Evolutionary conservation across 2,888 invertebrate genomes (phyloP).

Genomic region (Drosophila formosana): DNA sequence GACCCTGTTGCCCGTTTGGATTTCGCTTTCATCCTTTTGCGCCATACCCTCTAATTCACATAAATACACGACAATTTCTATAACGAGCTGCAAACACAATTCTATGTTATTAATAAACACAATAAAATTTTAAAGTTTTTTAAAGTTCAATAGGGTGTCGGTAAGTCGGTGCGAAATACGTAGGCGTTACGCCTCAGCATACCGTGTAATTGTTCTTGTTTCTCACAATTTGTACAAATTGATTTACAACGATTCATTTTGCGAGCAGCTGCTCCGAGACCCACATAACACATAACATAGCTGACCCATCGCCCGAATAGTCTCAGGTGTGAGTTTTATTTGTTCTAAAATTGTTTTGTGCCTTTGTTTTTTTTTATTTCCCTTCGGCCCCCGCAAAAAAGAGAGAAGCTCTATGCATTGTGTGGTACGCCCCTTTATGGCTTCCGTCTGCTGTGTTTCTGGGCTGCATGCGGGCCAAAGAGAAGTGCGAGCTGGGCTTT

Average conservation of each 20-base stretch:
- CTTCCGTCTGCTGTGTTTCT: neutral
- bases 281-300: conserved; percentile 13
- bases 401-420: conserved; percentile 27
- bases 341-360: conserved; percentile 62
- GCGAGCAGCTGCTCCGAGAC: conserved; percentile 58
- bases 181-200: conserved; percentile 31
- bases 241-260: conserved; percentile 73
- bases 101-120: too few species aligned
- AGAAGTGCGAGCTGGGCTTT: conserved; percentile 55
- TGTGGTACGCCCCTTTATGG: conserved; percentile 15
- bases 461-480: conserved; percentile 44
- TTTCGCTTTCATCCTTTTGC: conserved; percentile 55
- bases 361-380: conserved; percentile 34
- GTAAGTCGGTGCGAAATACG: too few species aligned
- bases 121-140: too few species aligned
- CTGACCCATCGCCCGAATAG: conserved; percentile 38
- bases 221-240: conserved; percentile 60
- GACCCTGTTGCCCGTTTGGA: conserved; percentile 48
- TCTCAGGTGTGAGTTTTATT: conserved; percentile 75
- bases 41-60: conserved; percentile 42
- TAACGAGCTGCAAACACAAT: neutral
- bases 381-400: conserved; percentile 14
- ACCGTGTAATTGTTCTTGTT: conserved; percentile 64
- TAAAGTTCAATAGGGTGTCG: too few species aligned
- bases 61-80: neutral